Conservation (phyloP, 1,140 invertebrate genomes). For the Drosophila navojoa region DNA sequence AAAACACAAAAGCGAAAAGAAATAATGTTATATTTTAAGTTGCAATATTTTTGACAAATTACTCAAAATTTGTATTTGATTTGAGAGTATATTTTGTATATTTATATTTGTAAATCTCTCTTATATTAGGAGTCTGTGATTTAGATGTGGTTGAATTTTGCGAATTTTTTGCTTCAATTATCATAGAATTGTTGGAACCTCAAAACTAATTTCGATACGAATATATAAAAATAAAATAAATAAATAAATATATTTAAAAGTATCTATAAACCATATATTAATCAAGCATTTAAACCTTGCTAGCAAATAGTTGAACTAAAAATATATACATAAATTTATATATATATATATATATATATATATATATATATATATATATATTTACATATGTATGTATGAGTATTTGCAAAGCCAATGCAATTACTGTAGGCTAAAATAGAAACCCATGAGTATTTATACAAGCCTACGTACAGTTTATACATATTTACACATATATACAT, state of each 20-base stretch:
- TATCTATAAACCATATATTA: constrained; percentile 22
- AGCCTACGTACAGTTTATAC: constrained; percentile 21
- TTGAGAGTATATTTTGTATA: constrained; percentile 41
- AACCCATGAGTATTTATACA: constrained; percentile 40
- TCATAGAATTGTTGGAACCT: constrained; percentile 58
- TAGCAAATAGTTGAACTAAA: constrained; percentile 12
- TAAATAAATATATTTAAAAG: constrained; percentile 28
- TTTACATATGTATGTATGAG: constrained; percentile 1
- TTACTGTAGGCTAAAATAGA: constrained; percentile 26
- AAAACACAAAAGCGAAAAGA: not conserved
- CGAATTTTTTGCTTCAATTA: constrained; percentile 53
- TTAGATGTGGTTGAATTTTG: constrained; percentile 77
- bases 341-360: constrained; percentile 11
- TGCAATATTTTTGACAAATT: constrained; percentile 51
- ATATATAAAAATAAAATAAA: constrained; percentile 20
- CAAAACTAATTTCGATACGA: constrained; percentile 44
- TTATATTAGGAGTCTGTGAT: constrained; percentile 82
- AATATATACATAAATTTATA: not conserved
- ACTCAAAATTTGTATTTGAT: constrained; percentile 63
- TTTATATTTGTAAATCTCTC: constrained; percentile 52
- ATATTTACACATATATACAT: constrained; percentile 2
- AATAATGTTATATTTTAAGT: constrained; percentile 42
- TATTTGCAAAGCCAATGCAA: constrained; percentile 19
- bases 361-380: not conserved
- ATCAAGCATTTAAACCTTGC: constrained; percentile 14